Percentiles rank a stretch among this genome's conserved stretches.
Evolutionary conservation across 2,888 invertebrate species (phyloP).

Genomic region (Drosophila histrio): DNA sequence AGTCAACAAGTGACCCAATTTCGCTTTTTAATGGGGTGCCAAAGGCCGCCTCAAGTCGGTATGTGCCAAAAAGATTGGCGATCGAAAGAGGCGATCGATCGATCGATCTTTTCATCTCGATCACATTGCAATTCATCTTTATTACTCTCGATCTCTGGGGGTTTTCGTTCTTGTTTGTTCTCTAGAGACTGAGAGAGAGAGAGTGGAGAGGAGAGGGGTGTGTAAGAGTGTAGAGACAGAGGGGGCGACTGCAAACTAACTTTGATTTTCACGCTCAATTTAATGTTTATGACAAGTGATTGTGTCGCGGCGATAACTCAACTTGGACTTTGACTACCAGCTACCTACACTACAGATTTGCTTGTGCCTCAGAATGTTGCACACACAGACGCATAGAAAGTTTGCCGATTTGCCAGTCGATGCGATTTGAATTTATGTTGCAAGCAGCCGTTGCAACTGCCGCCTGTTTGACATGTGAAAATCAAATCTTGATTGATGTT

Average conservation of each 20-base stretch:
- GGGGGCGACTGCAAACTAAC: neutral
- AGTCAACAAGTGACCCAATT: conserved; percentile 63
- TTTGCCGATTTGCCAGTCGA: conserved; percentile 42
- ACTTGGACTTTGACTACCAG: conserved; percentile 38
- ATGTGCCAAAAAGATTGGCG: conserved; percentile 54
- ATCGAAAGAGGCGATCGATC: conserved; percentile 52
- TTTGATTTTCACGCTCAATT: conserved; percentile 65
- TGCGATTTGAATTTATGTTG: conserved; percentile 75
- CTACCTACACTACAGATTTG: conserved; percentile 14
- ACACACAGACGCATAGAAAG: conserved; percentile 51
- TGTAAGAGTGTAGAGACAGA: neutral
- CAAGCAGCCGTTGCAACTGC: conserved; percentile 12
- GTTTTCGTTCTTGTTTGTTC: conserved; percentile 18
- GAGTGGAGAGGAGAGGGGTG: neutral
- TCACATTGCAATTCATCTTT: conserved; percentile 65
- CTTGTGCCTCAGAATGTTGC: conserved; percentile 62
- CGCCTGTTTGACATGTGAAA: conserved; percentile 74
- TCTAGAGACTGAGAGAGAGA: neutral
- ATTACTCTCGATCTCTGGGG: conserved; percentile 40
- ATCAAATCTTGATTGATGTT: conserved; percentile 79
- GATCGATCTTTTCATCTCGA: conserved; percentile 20
- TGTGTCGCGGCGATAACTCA: conserved; percentile 70
- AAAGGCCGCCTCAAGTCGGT: conserved; percentile 67
- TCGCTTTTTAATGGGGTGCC: conserved; percentile 80
- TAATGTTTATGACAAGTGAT: conserved; percentile 81